phyloP scores from a whole-genome alignment of 2,888 invertebrate species.

The Drosophila leonis region DNA sequence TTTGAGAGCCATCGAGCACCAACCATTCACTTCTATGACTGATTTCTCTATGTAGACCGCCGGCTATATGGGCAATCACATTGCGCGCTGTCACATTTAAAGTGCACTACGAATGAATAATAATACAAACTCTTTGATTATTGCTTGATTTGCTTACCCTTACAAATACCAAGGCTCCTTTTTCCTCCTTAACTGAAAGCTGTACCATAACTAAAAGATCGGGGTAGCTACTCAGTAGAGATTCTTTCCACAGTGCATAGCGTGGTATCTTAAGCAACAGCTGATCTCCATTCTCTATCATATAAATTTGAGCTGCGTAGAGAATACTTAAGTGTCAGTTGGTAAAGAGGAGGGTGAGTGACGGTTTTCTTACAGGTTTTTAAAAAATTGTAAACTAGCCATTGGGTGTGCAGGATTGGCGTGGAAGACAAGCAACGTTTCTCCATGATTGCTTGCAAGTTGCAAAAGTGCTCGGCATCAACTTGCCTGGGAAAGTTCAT shows the following conservation, averaged over 20 bases:
- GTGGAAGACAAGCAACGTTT: not conserved
- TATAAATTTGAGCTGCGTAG: constrained; percentile 12
- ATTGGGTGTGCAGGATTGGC: not conserved
- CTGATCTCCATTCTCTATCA: not conserved
- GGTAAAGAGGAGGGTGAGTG: not conserved
- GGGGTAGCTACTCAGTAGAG: constrained; percentile 15
- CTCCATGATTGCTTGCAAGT: constrained; percentile 38
- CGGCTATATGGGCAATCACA: constrained; percentile 27
- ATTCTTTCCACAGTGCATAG: constrained; percentile 19
- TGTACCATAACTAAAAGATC: constrained; percentile 22
- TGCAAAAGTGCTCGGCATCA: constrained; percentile 20
- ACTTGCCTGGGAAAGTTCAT: not conserved
- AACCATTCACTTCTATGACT: not conserved
- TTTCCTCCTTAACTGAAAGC: constrained; percentile 12
- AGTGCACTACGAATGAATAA: constrained; percentile 22
- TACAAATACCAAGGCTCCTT: not conserved
- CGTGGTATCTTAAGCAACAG: constrained; percentile 40
- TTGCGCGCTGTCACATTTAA: constrained; percentile 34
- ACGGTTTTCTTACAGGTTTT: constrained; percentile 21
- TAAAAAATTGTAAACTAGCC: constrained; percentile 11
- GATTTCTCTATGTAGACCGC: constrained; percentile 26
- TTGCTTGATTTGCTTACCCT: constrained; percentile 19
- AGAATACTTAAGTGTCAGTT: not conserved
- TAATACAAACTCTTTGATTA: not conserved
- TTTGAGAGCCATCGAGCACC: constrained; percentile 35